Percentiles rank a stretch among this genome's conserved stretches.
Conservation (phyloP, 2,113 vertebrate genomes). For the Zingel zingel region DNA sequence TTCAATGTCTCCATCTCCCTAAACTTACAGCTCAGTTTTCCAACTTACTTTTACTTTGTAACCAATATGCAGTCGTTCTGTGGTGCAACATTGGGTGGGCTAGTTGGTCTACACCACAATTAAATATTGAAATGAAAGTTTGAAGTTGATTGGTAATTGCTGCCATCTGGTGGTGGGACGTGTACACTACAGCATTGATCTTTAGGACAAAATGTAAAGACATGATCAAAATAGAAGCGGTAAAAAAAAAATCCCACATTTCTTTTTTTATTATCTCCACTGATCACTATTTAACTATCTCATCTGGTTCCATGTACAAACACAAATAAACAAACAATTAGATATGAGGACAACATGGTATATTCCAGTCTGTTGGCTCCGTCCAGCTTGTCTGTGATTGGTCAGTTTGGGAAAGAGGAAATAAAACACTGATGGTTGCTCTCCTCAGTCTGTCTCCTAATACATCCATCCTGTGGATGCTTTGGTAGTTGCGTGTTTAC, state of each 20-base stretch:
- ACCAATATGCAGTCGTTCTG: neutral
- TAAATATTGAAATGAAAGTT: neutral
- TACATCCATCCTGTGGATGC: constrained; percentile 19
- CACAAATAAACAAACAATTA: neutral
- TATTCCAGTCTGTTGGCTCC: constrained; percentile 52
- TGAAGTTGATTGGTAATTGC: constrained; percentile 16
- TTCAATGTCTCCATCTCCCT: neutral
- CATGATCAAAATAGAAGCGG: neutral
- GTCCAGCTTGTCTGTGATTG: constrained; percentile 64
- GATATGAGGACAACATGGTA: constrained; percentile 24
- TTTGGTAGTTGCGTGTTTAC: neutral
- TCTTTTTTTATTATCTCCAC: neutral
- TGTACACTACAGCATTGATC: neutral
- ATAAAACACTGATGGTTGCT: constrained; percentile 43
- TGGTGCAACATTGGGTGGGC: neutral
- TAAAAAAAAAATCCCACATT: neutral
- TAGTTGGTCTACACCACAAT: neutral
- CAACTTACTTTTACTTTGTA: neutral
- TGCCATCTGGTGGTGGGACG: constrained; percentile 46
- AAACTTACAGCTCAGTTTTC: neutral
- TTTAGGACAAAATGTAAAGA: neutral
- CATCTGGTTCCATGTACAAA: neutral
- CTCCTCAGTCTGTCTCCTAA: constrained; percentile 7
- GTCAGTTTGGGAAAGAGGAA: constrained; percentile 53
- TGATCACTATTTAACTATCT: rapidly evolving